phyloP scores from a whole-genome alignment of 2,888 invertebrate species.

The Scelioninae gen. 1 region DNA sequence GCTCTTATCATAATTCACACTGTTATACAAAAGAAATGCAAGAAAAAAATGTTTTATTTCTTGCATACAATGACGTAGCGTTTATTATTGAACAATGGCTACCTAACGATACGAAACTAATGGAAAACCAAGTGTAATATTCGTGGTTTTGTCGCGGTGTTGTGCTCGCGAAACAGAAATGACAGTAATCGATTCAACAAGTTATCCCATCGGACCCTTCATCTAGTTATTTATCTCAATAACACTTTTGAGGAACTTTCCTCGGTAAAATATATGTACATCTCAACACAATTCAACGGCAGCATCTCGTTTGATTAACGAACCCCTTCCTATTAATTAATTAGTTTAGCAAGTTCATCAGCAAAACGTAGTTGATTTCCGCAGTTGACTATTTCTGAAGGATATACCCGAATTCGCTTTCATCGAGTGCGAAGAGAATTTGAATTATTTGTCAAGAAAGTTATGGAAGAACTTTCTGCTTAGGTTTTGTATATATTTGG shows the following conservation, averaged over 20 bases:
- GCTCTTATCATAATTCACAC: no score
- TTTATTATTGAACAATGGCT: conserved; percentile 24
- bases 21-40: background rate
- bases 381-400: background rate
- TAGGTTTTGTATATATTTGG: conserved; percentile 24
- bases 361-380: conserved; percentile 37
- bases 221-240: conserved; percentile 45
- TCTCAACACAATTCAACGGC: conserved; percentile 33
- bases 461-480: conserved; percentile 36
- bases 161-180: conserved; percentile 28
- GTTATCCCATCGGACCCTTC: conserved; percentile 38
- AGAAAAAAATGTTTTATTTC: background rate
- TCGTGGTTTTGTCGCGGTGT: conserved; percentile 9
- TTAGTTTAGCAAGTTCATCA: conserved; percentile 51
- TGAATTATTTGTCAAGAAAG: conserved; percentile 34
- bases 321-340: conserved; percentile 47
- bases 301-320: conserved; percentile 52
- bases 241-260: conserved; percentile 48
- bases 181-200: conserved; percentile 55
- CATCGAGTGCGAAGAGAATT: conserved; percentile 45
- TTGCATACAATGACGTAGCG: background rate
- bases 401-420: conserved; percentile 21
- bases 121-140: conserved; percentile 26
- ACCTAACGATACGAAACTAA: conserved; percentile 27
- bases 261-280: conserved; percentile 14